These are phyloP conservation scores for Ectemnius lituratus DNA, from an alignment of 2,888 invertebrate genomes.

Conservation along the genomic window DNA sequence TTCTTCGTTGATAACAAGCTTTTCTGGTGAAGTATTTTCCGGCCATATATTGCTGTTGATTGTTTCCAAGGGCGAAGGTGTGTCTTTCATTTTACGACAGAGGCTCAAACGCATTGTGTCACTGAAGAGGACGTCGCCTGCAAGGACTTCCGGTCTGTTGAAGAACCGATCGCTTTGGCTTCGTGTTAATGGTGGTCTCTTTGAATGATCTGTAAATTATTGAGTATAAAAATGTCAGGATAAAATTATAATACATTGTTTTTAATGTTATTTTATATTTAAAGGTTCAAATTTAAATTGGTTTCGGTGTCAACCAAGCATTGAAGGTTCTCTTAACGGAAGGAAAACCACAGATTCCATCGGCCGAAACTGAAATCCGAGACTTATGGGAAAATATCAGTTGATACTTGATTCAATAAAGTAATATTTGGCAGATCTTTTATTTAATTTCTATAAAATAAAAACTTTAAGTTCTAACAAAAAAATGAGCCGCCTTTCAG, in stretches of 20 bases:
- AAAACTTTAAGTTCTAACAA: conserved; percentile 1
- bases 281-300: too few relatives aligned
- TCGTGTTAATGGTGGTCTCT: conserved; percentile 67
- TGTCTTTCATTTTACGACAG: conserved; percentile 80
- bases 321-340: conserved; percentile 28
- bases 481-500: conserved; percentile 15
- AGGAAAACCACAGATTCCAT: conserved; percentile 53
- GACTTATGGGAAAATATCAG: not conserved
- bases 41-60: conserved; percentile 10
- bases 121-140: conserved; percentile 82
- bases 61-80: conserved; percentile 72
- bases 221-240: too few relatives aligned
- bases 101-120: conserved; percentile 92
- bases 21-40: conserved; percentile 1
- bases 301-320: not conserved
- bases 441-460: too few relatives aligned
- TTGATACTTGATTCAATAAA: too few relatives aligned
- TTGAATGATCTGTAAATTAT: conserved; percentile 40
- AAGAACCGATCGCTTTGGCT: conserved; percentile 78
- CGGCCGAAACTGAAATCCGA: conserved; percentile 23
- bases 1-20: not conserved
- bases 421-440: too few relatives aligned
- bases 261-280: too few relatives aligned
- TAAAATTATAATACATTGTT: too few relatives aligned
- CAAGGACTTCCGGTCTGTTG: conserved; percentile 77